A percentile compares a stretch with the other conserved stretches of the same genome.
phyloP scores from a whole-genome alignment of 2,113 vertebrate species.

The Corynorhinus townsendii region DNA sequence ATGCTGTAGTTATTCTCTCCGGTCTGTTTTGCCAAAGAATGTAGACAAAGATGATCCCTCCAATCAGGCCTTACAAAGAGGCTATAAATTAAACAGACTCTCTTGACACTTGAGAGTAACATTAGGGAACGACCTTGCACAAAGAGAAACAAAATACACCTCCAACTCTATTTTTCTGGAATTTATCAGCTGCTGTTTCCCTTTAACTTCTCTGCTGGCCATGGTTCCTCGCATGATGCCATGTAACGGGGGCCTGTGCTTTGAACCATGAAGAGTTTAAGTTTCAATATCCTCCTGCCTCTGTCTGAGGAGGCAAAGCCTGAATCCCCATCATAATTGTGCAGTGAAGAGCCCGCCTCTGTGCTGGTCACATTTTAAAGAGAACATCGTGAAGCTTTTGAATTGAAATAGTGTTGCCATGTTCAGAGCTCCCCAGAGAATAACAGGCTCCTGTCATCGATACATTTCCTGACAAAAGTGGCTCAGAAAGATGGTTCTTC shows the following conservation, averaged over 20 bases:
- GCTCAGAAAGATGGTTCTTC: neutral
- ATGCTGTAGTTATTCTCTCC: neutral
- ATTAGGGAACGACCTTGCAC: neutral
- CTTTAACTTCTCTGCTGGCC: neutral
- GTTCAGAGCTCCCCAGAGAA: neutral
- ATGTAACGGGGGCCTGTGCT: neutral
- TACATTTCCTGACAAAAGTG: neutral
- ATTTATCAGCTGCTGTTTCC: neutral
- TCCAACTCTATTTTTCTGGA: neutral
- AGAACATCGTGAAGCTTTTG: neutral
- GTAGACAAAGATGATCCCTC: neutral
- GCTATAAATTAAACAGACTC: neutral
- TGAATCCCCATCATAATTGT: neutral
- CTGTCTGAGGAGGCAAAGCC: neutral
- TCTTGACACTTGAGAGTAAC: neutral
- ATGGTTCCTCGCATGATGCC: neutral
- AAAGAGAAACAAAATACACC: neutral
- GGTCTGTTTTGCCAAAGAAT: neutral
- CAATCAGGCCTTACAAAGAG: neutral
- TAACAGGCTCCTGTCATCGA: neutral
- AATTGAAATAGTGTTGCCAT: neutral
- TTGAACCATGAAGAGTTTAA: neutral
- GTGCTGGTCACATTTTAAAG: neutral
- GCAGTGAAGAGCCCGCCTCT: accelerated
- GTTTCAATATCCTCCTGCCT: neutral